A percentile compares a stretch with the other conserved stretches of the same genome.
Conservation (phyloP, 2,888 invertebrate species). For the Tetranychus truncatus region DNA sequence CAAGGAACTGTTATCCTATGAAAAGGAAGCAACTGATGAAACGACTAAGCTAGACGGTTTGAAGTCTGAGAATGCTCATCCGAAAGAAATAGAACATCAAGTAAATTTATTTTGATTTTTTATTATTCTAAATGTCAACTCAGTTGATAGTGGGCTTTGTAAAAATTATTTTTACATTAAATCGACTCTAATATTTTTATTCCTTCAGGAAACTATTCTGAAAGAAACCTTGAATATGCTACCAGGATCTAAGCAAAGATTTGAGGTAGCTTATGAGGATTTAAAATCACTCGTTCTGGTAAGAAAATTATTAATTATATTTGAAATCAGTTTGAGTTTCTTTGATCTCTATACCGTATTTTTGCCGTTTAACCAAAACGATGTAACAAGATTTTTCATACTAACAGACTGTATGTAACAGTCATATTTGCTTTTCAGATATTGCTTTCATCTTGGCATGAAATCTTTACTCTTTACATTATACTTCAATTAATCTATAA, state of each 20-base stretch:
- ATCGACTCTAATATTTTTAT: neutral
- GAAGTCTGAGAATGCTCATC: neutral
- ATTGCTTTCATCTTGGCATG: no score
- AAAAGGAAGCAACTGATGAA: neutral
- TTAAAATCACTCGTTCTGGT: neutral
- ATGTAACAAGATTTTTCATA: no score
- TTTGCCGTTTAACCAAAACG: no score
- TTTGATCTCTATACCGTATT: no score
- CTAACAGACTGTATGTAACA: no score
- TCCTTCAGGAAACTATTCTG: neutral
- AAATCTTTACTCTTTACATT: no score
- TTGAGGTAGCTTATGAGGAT: neutral
- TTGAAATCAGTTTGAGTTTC: neutral
- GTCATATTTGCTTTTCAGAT: no score
- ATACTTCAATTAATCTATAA: no score
- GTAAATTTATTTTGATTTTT: neutral
- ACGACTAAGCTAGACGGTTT: neutral
- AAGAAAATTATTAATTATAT: neutral
- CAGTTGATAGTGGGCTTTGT: no score
- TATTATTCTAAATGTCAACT: neutral
- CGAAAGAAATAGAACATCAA: neutral
- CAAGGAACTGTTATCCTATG: neutral
- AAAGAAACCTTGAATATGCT: neutral
- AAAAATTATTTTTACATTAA: no score
- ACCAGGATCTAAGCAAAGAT: neutral